Evolutionary conservation across 2,797 vertebrate genomes (phyloP).

Genomic region (Tiaroga cobitis): DNA sequence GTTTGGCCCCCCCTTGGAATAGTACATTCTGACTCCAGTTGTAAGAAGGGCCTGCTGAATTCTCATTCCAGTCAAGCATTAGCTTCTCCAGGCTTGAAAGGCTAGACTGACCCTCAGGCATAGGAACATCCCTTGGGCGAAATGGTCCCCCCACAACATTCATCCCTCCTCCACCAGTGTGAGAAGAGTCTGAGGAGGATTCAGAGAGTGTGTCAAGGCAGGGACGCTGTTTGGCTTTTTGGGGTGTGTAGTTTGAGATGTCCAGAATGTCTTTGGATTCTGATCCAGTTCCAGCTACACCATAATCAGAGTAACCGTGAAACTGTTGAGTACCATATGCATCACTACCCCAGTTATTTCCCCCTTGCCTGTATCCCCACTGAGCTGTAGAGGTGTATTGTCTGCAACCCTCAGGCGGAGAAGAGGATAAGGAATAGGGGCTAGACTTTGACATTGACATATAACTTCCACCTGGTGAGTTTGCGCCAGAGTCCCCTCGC

Average conservation of each 20-base stretch:
- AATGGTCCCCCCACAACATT: constrained; percentile 71
- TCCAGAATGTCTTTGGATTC: constrained; percentile 98
- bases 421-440: constrained; percentile 84
- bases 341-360: constrained; percentile 87
- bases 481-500: constrained; percentile 88
- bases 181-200: constrained; percentile 95
- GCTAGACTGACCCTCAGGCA: constrained; percentile 87
- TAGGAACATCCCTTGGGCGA: constrained; percentile 72
- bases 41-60: constrained; percentile 91
- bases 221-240: constrained; percentile 94
- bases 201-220: constrained; percentile 93
- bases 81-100: constrained; percentile 97
- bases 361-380: constrained; percentile 93
- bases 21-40: constrained; percentile 99
- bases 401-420: constrained; percentile 88
- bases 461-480: constrained; percentile 90
- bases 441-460: constrained; percentile 90
- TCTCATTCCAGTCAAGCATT: constrained; percentile 99
- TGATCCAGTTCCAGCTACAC: constrained; percentile 58
- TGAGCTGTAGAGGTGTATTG: constrained; percentile 85
- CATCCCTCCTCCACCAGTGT: constrained; percentile 82
- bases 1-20: constrained; percentile 94
- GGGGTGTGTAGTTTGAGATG: constrained; percentile 98
- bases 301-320: constrained; percentile 91
- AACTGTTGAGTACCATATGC: constrained; percentile 88